Base-by-base conservation (phyloP, 2,888 invertebrate genomes). In the Drosophila macrospina region DNA sequence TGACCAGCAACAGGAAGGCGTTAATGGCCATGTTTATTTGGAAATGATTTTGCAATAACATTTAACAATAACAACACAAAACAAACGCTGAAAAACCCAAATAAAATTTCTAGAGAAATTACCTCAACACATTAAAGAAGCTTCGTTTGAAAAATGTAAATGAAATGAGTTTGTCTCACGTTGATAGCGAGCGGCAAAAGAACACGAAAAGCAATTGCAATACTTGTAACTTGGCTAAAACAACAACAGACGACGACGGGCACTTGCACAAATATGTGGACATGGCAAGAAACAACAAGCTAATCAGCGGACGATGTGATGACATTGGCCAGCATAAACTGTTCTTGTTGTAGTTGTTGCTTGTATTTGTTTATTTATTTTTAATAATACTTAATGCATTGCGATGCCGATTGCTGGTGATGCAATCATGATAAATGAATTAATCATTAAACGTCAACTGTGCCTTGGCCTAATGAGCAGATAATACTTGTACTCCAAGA, bases 171-270 rank as follows among this genome's bases (percentile, higher is more conserved):
- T 56, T 64, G 10, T 56, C 28, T 48, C 20, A n/a, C 13, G 24
- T n/a, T 57, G 74, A 74, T 66, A 74, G 61, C 24, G 20, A 8
- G 6, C 24, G 20, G 7, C 4, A 28, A 15, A 13, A 15, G 30
- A 37, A 41, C 26, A 64, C 26, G 20, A 64, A 74, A 66, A 47
- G 54, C 41, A 75, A 74, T 74, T 74, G 61, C 61, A 62, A 57
- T 30, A 50, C 48, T 48, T 50, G 50, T 32, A 50, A 48, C 8
- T 54, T 39, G 15, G 5, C 42, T 20, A 20, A 28, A 48, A 55
- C 13, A 24, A 15, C 11, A 54, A 36, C 42, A 34, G n/a, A 1
- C 24, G n/a, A 1, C 24, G 13, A 50, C 13, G 6, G 16, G 8
- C 57, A 65, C 41, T 64, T 74, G 69, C 51, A 11, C 73, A 67